Percentiles rank a stretch among this genome's conserved stretches.
These are phyloP conservation scores for Pseudachorutes palmiensis DNA, from an alignment of 1,140 invertebrate species.

Conservation along the genomic window DNA sequence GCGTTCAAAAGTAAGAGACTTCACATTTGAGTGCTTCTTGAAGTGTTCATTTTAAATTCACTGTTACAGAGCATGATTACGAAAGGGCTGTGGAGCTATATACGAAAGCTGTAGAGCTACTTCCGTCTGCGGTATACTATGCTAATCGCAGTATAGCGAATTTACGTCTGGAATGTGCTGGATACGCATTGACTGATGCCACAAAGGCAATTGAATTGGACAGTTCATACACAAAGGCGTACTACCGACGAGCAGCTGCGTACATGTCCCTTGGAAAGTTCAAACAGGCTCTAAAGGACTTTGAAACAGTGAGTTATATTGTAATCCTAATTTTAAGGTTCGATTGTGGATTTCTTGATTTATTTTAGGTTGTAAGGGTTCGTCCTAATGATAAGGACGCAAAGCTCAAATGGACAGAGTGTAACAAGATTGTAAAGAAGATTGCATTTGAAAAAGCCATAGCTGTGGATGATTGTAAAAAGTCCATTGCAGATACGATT, in stretches of 20 bases:
- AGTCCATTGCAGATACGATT: conserved; percentile 74
- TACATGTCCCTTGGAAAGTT: conserved; percentile 97
- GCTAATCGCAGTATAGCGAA: conserved; percentile 93
- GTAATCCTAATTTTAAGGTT: too few species aligned
- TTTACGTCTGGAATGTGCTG: conserved; percentile 84
- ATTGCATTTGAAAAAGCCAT: conserved; percentile 97
- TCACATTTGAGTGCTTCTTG: conserved; percentile 14
- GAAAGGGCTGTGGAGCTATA: conserved; percentile 81
- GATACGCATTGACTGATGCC: conserved; percentile 85
- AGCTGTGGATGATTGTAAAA: conserved; percentile 78
- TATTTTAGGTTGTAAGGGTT: conserved; percentile 68
- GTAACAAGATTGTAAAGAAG: conserved; percentile 90
- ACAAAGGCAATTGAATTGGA: conserved; percentile 83
- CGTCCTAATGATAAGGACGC: conserved; percentile 91
- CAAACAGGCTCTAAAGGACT: conserved; percentile 91
- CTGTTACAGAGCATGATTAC: conserved; percentile 76
- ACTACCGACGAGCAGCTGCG: conserved; percentile 88
- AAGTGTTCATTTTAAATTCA: conserved; percentile 12
- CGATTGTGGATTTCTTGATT: too few species aligned
- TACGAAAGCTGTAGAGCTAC: conserved; percentile 78
- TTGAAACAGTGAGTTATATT: conserved; percentile 63
- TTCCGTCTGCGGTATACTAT: conserved; percentile 76
- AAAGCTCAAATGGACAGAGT: conserved; percentile 85
- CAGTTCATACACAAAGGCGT: conserved; percentile 82
- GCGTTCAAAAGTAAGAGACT: conserved; percentile 68